Conservation (phyloP, 2,797 vertebrate genomes). For the Pteronotus mesoamericanus region DNA sequence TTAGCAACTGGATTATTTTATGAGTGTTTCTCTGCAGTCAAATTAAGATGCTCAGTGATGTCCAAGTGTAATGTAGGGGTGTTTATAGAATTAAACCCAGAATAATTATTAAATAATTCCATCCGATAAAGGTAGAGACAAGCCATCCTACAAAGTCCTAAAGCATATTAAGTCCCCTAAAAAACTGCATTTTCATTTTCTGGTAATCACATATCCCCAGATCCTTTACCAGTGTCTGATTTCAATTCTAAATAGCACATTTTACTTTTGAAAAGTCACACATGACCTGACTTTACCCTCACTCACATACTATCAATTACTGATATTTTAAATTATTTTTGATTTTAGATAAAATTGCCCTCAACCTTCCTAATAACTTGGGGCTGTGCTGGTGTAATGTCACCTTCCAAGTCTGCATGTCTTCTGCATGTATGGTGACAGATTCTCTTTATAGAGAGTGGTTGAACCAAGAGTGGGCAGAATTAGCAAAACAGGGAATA, state of each 20-base stretch:
- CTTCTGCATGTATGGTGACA: not conserved
- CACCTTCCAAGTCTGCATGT: not conserved
- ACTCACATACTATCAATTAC: not conserved
- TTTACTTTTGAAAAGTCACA: not conserved
- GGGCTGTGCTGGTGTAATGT: not conserved
- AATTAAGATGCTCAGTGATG: not conserved
- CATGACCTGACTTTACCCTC: not conserved
- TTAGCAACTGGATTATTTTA: not conserved
- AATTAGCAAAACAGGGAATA: conserved; percentile 49
- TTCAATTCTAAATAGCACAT: not conserved
- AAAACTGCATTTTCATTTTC: not conserved
- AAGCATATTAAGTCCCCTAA: not conserved
- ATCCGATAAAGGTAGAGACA: not conserved
- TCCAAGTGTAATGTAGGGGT: not conserved
- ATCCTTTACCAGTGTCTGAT: not conserved
- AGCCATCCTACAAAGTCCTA: not conserved
- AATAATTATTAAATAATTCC: not conserved
- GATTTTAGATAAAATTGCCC: not conserved
- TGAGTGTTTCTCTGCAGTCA: not conserved
- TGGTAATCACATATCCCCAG: not conserved
- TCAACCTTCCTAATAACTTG: not conserved
- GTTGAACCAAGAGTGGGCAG: not conserved
- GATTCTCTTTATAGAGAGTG: not conserved
- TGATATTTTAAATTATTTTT: not conserved
- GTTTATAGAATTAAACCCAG: not conserved